A percentile compares a stretch with the other conserved stretches of the same genome.
Conservation (phyloP, 2,888 invertebrate genomes). For the Ophraella communa region DNA sequence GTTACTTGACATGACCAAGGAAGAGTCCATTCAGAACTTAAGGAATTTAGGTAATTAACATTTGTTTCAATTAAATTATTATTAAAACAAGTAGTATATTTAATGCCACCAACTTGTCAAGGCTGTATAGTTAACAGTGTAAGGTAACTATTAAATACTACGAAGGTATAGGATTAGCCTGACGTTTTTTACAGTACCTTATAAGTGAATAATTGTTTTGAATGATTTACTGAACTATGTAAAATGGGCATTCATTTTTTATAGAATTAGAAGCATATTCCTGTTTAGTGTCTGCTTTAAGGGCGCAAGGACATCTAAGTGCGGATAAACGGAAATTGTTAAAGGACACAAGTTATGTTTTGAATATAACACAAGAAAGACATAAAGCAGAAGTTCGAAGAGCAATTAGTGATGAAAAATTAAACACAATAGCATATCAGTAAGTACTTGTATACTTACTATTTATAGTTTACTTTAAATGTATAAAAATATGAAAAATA, state of each 20-base stretch:
- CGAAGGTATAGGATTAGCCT: too few species aligned
- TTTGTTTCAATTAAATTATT: neutral
- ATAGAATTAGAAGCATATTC: constrained; percentile 93
- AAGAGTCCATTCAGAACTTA: constrained; percentile 87
- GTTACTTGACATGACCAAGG: constrained; percentile 82
- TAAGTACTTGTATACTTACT: constrained; percentile 61
- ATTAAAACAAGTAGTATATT: neutral
- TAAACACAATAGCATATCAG: constrained; percentile 89
- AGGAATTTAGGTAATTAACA: constrained; percentile 77
- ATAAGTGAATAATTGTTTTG: too few species aligned
- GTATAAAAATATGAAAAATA: neutral
- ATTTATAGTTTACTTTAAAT: neutral
- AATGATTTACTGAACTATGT: too few species aligned
- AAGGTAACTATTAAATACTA: too few species aligned
- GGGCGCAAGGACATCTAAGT: constrained; percentile 89
- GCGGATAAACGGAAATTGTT: constrained; percentile 84
- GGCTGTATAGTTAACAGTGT: too few species aligned
- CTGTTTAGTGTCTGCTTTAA: constrained; percentile 85
- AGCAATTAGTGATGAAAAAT: constrained; percentile 89
- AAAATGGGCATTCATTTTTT: too few species aligned
- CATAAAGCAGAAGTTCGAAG: constrained; percentile 91
- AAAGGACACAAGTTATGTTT: constrained; percentile 79
- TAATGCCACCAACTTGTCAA: too few species aligned
- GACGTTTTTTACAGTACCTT: too few species aligned
- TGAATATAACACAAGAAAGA: constrained; percentile 88